Base-by-base conservation (phyloP, 2,888 invertebrate species). In the Tholera decimalis region DNA sequence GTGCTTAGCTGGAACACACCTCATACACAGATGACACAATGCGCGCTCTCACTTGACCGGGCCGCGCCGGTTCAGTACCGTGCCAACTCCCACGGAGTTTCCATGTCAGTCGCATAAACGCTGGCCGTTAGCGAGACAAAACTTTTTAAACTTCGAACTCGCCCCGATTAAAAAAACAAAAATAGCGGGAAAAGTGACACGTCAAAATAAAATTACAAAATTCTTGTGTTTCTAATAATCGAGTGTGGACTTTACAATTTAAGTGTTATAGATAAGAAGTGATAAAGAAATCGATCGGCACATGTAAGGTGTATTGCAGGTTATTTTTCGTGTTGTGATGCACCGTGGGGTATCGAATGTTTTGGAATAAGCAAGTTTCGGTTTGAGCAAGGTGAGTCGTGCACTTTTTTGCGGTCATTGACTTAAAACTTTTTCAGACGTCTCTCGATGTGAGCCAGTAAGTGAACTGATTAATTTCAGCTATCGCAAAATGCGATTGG, bases 31-130 rank as follows among this genome's bases (percentile, higher is more conserved):
- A 91, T 89, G 91, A 90, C 89, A 93, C 92, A 89, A 89, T 85
- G 83, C 80, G 82, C 86, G 85, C 90, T 91, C 91, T 90, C 85
- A 88, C 89, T 91, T 90, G 89, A 92, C 92, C 91, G 90, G 87
- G 85, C 86, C 80, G 65, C 65, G 73, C 79, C 80, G 64, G 75
- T 82, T 84, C 89, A 94, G 94, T 94, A 91, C 86, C 82, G 86
- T 88, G 88, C 90, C 85, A 88, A 88, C 93, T 85, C 86, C 89
- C 87, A 87, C 74, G 71, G 77, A 70, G 88, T 71, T 73, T 83
- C 70, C 90, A 92, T 91, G 94, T 92, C 89, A 79, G 69, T 58
- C 64, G 71, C 51, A 58, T 71, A 61, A 67, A 75, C 81, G 79
- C 82, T 83, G 76, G 83, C 89, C 86, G 89, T 85, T 86, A 84